Conservation (phyloP, 1,140 invertebrate species). For the Drosophila nasuta region DNA sequence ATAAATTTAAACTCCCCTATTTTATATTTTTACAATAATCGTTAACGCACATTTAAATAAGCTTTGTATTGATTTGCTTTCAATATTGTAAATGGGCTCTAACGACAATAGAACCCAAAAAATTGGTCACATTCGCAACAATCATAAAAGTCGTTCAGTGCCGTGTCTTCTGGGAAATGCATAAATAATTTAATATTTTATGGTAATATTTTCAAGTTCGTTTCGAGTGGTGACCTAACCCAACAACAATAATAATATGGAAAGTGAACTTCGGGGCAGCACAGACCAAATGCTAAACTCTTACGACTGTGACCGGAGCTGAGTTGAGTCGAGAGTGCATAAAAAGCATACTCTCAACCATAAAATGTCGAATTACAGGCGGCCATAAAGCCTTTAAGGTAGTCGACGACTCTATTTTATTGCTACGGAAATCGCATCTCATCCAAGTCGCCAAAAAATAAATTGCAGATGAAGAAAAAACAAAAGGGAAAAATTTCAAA, state of each 20-base stretch:
- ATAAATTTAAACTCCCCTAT: not conserved
- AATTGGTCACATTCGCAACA: slow-evolving; percentile 38
- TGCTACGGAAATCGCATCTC: slow-evolving; percentile 75
- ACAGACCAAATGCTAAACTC: slow-evolving; percentile 41
- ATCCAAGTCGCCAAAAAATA: slow-evolving; percentile 29
- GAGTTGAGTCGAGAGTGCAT: slow-evolving; percentile 46
- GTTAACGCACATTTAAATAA: not conserved
- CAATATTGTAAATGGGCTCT: slow-evolving; percentile 35
- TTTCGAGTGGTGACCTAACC: slow-evolving; percentile 13
- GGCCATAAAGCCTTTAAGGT: slow-evolving; percentile 78
- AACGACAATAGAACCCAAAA: slow-evolving; percentile 25
- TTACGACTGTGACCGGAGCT: slow-evolving; percentile 31
- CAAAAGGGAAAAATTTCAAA: slow-evolving; percentile 50
- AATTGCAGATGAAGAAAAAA: slow-evolving; percentile 18
- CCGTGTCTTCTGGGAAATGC: slow-evolving; percentile 45
- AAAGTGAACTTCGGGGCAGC: slow-evolving; percentile 26
- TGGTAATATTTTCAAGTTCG: slow-evolving; percentile 54
- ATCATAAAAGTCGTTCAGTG: slow-evolving; percentile 32
- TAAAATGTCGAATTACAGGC: slow-evolving; percentile 76
- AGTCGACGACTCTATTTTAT: slow-evolving; percentile 72
- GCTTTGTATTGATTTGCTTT: slow-evolving; percentile 20
- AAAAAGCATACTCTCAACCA: slow-evolving; percentile 61
- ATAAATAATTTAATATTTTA: slow-evolving; percentile 81
- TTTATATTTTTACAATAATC: not conserved
- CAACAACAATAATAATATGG: slow-evolving; percentile 30